phyloP scores from a whole-genome alignment of 1,140 invertebrate species.

The Aphelenchoides besseyi region DNA sequence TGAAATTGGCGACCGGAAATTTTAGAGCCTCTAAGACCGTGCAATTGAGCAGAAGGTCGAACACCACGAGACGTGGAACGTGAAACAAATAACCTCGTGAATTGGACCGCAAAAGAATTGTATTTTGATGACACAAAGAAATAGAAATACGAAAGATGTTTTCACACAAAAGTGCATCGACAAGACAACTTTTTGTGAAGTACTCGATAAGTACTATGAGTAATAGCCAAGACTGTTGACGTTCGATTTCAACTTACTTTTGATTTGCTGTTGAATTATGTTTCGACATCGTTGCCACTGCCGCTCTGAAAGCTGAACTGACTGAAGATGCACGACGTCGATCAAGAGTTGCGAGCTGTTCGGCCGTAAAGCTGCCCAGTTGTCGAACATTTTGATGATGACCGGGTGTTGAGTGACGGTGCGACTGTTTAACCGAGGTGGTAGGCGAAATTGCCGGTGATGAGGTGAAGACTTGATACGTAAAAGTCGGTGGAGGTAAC shows the following conservation, averaged over 20 bases:
- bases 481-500: not conserved
- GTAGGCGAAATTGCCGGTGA: not conserved
- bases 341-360: not conserved
- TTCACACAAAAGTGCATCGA: not conserved
- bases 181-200: not conserved
- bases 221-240: not conserved
- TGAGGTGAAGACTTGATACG: not conserved
- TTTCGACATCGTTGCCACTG: not conserved
- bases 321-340: conserved; percentile 1
- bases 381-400: not conserved
- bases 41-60: not conserved
- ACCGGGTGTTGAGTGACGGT: not conserved
- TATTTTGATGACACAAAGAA: not conserved
- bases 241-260: not conserved
- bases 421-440: not conserved
- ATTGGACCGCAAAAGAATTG: not conserved
- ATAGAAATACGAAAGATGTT: not conserved
- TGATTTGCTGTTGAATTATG: not conserved
- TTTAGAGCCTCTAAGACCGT: not conserved
- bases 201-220: not conserved
- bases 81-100: not conserved
- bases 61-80: not conserved
- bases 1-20: not conserved
- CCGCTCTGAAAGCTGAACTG: not conserved
- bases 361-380: not conserved